These are phyloP conservation scores for Phataginus tetradactyla DNA, from an alignment of 2,797 vertebrate species.

Conservation along the genomic window DNA sequence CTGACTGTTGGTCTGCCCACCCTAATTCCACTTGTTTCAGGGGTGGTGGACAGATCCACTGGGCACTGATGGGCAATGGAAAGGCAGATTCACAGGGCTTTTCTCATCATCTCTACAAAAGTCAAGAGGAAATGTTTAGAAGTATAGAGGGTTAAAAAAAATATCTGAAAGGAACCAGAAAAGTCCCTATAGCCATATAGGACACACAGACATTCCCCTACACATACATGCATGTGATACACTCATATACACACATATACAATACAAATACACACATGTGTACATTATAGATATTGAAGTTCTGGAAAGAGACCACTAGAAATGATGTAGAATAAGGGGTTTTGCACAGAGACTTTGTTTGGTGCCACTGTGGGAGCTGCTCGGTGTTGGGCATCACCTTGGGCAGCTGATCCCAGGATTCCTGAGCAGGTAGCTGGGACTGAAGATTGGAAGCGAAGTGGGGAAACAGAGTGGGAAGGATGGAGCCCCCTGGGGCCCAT, in stretches of 20 bases:
- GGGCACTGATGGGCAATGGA: too few relatives aligned
- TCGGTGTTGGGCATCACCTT: too few relatives aligned
- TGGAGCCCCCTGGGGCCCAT: accelerated
- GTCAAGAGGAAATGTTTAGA: neutral
- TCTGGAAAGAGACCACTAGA: neutral
- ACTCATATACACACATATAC: neutral
- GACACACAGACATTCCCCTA: neutral
- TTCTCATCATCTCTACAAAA: neutral
- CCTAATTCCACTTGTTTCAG: neutral
- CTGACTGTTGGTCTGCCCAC: neutral
- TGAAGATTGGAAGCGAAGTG: accelerated
- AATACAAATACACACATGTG: accelerated
- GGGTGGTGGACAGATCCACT: accelerated
- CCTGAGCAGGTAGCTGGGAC: too few relatives aligned
- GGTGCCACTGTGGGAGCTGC: neutral
- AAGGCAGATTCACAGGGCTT: neutral
- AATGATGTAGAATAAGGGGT: accelerated
- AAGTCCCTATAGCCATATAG: neutral
- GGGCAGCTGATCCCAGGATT: accelerated
- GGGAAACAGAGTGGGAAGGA: accelerated
- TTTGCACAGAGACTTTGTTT: accelerated
- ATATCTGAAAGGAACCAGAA: neutral
- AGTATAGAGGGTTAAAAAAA: neutral
- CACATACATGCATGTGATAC: neutral
- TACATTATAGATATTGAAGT: neutral